A percentile compares a stretch with the other conserved stretches of the same genome.
Evolutionary conservation across 1,140 invertebrate species (phyloP).

Genomic region (Trissolcus basalis): DNA sequence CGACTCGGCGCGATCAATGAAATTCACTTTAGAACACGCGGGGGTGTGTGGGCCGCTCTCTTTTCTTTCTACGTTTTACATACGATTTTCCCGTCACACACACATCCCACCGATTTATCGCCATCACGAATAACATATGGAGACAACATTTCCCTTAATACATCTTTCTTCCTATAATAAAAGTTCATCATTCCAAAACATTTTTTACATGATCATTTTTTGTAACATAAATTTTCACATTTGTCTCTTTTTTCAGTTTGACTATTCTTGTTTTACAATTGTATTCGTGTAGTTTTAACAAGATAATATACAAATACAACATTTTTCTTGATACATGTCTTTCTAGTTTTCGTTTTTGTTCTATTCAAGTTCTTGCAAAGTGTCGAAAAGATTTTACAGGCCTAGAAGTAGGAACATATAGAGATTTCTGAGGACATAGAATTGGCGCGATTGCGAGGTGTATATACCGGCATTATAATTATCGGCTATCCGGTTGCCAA

Average conservation of each 20-base stretch:
- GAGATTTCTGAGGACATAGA: slow-evolving; percentile 54
- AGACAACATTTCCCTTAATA: neutral
- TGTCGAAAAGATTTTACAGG: no score
- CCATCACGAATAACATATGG: slow-evolving; percentile 21
- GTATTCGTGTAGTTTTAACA: no score
- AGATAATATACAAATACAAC: no score
- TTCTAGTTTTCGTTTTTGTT: no score
- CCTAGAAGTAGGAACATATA: slow-evolving; percentile 36
- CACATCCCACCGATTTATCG: slow-evolving; percentile 36
- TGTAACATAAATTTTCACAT: no score
- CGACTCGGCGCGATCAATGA: slow-evolving; percentile 55
- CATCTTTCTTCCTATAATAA: neutral
- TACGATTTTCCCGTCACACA: slow-evolving; percentile 44
- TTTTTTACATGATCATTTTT: no score
- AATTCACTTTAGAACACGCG: slow-evolving; percentile 54
- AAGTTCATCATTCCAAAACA: no score
- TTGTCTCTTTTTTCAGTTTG: no score
- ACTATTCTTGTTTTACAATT: no score
- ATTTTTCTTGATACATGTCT: no score
- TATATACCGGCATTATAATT: slow-evolving; percentile 59
- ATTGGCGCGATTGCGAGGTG: slow-evolving; percentile 37
- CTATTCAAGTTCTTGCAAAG: no score
- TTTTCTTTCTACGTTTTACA: slow-evolving; percentile 50
- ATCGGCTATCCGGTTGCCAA: slow-evolving; percentile 57
- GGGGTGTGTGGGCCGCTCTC: slow-evolving; percentile 15